Evolutionary conservation across 2,888 invertebrate genomes (phyloP).

Genomic region (Fragum fragum): DNA sequence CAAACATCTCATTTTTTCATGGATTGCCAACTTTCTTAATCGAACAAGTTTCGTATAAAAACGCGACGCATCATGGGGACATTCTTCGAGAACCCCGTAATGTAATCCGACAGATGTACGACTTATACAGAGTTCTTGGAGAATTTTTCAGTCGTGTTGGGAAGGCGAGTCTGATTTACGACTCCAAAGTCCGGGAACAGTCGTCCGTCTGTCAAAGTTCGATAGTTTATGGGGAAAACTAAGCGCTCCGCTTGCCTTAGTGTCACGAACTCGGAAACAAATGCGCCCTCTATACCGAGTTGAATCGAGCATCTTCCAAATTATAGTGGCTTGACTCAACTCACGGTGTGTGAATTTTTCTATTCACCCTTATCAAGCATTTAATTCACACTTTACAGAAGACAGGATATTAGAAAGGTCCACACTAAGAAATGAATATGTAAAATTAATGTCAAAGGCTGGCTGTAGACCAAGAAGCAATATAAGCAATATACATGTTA

Average conservation of each 20-base stretch:
- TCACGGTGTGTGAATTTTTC: no score
- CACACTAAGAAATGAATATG: no score
- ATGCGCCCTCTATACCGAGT: constrained; percentile 24
- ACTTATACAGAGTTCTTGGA: constrained; percentile 60
- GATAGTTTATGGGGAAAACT: constrained; percentile 58
- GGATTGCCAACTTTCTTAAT: background rate
- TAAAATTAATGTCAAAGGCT: no score
- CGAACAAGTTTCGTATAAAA: constrained; percentile 18
- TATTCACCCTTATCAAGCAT: no score
- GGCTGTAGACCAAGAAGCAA: no score
- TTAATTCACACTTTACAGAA: no score
- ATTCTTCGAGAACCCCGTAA: constrained; percentile 25
- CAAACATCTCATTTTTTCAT: no score
- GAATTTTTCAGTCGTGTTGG: constrained; percentile 68
- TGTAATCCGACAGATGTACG: constrained; percentile 61
- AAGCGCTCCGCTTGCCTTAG: constrained; percentile 51
- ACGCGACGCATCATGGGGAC: constrained; percentile 10
- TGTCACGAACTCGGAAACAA: constrained; percentile 60
- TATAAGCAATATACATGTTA: no score
- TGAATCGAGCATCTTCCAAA: constrained; percentile 10
- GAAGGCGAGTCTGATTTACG: constrained; percentile 69
- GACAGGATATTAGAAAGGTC: no score
- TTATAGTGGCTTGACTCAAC: constrained; percentile 18
- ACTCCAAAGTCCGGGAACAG: constrained; percentile 51
- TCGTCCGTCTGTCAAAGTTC: constrained; percentile 59